A percentile compares a stretch with the other conserved stretches of the same genome.
These are phyloP conservation scores for Drosophila lacertosa DNA, from an alignment of 1,140 invertebrate genomes.

Conservation along the genomic window DNA sequence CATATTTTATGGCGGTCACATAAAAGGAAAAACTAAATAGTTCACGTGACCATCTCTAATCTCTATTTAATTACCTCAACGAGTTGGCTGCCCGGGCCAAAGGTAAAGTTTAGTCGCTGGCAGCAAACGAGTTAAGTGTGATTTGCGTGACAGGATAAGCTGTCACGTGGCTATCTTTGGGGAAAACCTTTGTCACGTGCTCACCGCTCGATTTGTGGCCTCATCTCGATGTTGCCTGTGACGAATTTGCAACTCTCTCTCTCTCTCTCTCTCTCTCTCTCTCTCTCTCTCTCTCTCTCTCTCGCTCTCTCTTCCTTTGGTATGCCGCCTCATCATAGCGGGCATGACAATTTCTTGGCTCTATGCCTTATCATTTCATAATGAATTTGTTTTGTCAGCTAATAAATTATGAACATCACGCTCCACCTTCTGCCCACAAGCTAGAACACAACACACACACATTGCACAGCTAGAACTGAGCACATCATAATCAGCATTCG, in stretches of 20 bases:
- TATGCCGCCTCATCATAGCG: slow-evolving; percentile 39
- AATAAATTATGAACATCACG: slow-evolving; percentile 80
- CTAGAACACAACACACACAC: neutral
- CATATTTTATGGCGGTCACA: slow-evolving; percentile 10
- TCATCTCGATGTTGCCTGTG: neutral
- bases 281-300: slow-evolving; percentile 10
- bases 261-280: too few relatives aligned
- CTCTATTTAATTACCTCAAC: slow-evolving; percentile 39
- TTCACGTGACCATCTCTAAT: slow-evolving; percentile 51
- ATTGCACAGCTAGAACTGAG: slow-evolving; percentile 15
- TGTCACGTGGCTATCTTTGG: slow-evolving; percentile 44
- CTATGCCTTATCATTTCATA: slow-evolving; percentile 74
- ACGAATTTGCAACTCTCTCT: slow-evolving; percentile 14
- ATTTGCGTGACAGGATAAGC: slow-evolving; percentile 51
- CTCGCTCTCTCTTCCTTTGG: slow-evolving; percentile 17
- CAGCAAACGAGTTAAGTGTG: slow-evolving; percentile 39
- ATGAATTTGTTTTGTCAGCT: slow-evolving; percentile 83
- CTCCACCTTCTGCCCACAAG: slow-evolving; percentile 46
- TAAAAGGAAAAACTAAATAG: slow-evolving; percentile 5
- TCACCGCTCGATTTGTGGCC: slow-evolving; percentile 35
- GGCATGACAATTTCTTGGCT: slow-evolving; percentile 67
- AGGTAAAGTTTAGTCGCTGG: neutral
- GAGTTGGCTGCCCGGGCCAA: neutral
- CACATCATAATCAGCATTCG: slow-evolving; percentile 70
- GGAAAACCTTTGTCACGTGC: slow-evolving; percentile 46